phyloP scores from a whole-genome alignment of 2,113 vertebrate genomes.

The Brachyistius frenatus region DNA sequence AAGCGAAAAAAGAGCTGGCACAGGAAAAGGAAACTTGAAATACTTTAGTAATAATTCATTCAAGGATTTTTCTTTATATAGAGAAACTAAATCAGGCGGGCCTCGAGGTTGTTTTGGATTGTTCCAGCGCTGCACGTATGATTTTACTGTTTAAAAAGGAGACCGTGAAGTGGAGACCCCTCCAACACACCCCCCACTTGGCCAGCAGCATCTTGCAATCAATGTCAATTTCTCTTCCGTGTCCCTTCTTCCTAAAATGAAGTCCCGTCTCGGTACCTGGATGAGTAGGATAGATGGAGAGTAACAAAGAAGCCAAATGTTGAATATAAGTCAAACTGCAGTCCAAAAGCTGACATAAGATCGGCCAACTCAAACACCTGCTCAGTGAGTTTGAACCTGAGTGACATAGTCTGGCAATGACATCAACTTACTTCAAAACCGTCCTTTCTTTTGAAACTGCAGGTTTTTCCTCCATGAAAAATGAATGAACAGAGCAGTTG shows the following conservation, averaged over 20 bases:
- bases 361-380: slow-evolving; percentile 66
- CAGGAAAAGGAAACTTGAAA: slow-evolving; percentile 48
- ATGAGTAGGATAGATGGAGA: neutral
- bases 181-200: slow-evolving; percentile 9
- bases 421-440: slow-evolving; percentile 44
- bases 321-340: slow-evolving; percentile 48
- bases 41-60: slow-evolving; percentile 25
- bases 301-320: slow-evolving; percentile 55
- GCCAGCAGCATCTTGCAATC: neutral
- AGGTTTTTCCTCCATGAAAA: slow-evolving; percentile 18
- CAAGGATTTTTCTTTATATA: slow-evolving; percentile 27
- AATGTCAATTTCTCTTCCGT: slow-evolving; percentile 3
- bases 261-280: slow-evolving; percentile 36
- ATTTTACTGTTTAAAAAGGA: slow-evolving; percentile 34
- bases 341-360: slow-evolving; percentile 63
- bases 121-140: neutral
- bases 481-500: slow-evolving; percentile 12
- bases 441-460: slow-evolving; percentile 5
- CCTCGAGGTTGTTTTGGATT: slow-evolving; percentile 8
- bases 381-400: slow-evolving; percentile 48
- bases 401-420: slow-evolving; percentile 52
- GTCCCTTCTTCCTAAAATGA: slow-evolving; percentile 9
- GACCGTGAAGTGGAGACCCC: slow-evolving; percentile 1
- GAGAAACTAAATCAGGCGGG: slow-evolving; percentile 39
- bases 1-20: slow-evolving; percentile 36